phyloP scores from a whole-genome alignment of 2,113 vertebrate species.

The Psophia crepitans region DNA sequence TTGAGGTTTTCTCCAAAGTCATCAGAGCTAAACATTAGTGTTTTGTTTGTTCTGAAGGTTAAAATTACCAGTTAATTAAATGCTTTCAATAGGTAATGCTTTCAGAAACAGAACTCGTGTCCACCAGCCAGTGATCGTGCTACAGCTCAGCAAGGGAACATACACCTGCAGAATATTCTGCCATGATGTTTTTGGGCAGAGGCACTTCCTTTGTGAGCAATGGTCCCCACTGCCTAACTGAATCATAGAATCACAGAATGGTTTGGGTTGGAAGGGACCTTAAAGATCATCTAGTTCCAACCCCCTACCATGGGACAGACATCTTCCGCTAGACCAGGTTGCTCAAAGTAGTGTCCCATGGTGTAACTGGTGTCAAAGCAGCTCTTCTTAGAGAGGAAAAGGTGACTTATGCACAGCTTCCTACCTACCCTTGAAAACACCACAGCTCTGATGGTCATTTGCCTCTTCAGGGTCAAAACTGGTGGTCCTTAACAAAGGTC shows the following conservation, averaged over 20 bases:
- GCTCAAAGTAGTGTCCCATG: too few relatives aligned
- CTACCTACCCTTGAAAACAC: neutral
- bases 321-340: too few relatives aligned
- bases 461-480: neutral
- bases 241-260: too few relatives aligned
- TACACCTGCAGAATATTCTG: neutral
- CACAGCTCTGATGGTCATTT: neutral
- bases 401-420: neutral
- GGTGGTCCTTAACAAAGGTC: neutral
- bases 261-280: too few relatives aligned
- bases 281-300: too few relatives aligned
- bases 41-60: neutral
- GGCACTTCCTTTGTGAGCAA: neutral
- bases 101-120: neutral
- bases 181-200: neutral
- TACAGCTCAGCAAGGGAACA: accelerated
- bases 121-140: neutral
- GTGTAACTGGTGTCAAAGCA: neutral
- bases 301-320: too few relatives aligned
- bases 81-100: neutral
- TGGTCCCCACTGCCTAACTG: neutral
- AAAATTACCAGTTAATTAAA: slow-evolving; percentile 8
- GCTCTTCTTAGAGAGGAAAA: neutral
- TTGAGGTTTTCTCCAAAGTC: neutral
- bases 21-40: neutral